Base-by-base conservation (phyloP, 2,113 vertebrate species). In the Sylvilagus bachmani region DNA sequence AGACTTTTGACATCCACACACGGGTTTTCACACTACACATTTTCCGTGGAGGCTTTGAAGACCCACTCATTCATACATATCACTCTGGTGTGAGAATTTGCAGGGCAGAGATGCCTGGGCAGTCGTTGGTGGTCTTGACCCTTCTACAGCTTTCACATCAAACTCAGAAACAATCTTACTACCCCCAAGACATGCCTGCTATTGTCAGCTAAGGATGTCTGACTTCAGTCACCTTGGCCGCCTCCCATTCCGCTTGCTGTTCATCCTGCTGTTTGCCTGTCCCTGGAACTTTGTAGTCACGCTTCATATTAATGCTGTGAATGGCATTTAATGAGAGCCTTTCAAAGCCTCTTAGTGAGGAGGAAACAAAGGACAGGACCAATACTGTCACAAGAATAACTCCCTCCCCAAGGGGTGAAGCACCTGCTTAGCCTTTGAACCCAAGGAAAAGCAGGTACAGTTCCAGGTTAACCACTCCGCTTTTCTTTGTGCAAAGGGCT, bases 291-390 rank as follows among this genome's bases (percentile, higher is more conserved):
- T 29, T 1, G 0, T 70, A 93, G 6, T 82, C 21, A 51, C 24
- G 10, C 29, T 91, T 69, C 73, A 44, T 62, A 70, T 89, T 74
- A 70, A 62, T 86, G 51, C 27, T 93, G 36, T 67, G 91, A 84
- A 96, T 49, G 83, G 22, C 12, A 80, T 69, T 91, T 93, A 95
- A 38, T 91, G 86, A 96, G 55, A 87, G 74, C 3, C 17, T 94
- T 91, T 38, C 38, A 93, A 89, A 89, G 55, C 75, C 53, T 70
- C 14, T 49, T 38, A 85, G 21, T 64, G 36, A 82, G 89, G 67
- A 93, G 36, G 61, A 77, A 93, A 91, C 58, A 91, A 95, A 97
- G 33, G 36, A 84, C 36, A 69, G 67, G 38, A 8, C 61, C 75
- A 49, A 7, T 67, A 2, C 31, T 89, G 53, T 90, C 79, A 89